These are phyloP conservation scores for Cephalophus harveyi DNA, from an alignment of 2,113 vertebrate genomes.

Conservation along the genomic window DNA sequence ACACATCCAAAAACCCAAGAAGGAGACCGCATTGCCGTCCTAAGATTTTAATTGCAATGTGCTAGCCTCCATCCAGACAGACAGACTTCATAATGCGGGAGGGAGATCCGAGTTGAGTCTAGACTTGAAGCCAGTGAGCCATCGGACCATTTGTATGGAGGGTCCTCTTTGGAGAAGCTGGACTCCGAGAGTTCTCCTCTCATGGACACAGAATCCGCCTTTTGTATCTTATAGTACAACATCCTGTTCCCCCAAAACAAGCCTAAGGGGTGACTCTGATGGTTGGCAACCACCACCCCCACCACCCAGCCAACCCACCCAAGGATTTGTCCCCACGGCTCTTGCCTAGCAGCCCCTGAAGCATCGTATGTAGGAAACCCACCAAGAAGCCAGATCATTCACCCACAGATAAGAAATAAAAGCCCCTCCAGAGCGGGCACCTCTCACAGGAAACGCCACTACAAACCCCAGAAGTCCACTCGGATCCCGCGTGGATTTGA, in stretches of 20 bases:
- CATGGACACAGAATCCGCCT: rapidly evolving
- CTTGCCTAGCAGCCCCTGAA: background rate
- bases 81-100: rapidly evolving
- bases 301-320: rapidly evolving
- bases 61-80: rapidly evolving
- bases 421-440: rapidly evolving
- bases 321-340: background rate
- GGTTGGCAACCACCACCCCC: rapidly evolving
- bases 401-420: background rate
- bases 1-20: rapidly evolving
- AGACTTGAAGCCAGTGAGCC: rapidly evolving
- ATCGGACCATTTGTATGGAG: rapidly evolving
- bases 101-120: rapidly evolving
- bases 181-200: background rate
- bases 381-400: rapidly evolving
- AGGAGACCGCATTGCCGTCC: rapidly evolving
- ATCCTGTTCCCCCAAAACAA: rapidly evolving
- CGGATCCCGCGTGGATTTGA: rapidly evolving
- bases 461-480: rapidly evolving
- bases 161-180: background rate
- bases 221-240: too few relatives aligned
- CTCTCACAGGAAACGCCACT: rapidly evolving
- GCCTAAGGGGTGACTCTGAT: rapidly evolving
- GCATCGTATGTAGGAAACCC: rapidly evolving
- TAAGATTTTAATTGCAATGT: background rate